Evolutionary conservation across 2,888 invertebrate genomes (phyloP), one percentile per base, ranked within the genome.

Genomic region (Gymnocheta viridis): DNA sequence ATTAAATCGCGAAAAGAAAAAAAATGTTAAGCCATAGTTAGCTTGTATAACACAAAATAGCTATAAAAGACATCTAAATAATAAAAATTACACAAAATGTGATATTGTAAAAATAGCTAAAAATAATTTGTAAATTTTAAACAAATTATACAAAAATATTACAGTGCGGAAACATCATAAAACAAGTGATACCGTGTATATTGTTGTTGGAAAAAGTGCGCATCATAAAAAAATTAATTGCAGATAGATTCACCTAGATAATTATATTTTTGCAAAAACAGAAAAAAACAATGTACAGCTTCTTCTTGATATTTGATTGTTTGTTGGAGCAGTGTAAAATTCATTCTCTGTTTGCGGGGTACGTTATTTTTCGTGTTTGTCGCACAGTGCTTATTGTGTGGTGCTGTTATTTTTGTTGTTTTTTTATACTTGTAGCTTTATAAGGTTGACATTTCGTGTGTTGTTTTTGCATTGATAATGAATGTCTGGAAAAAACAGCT

Each of bases 151-250:
- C 24, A 12, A 60, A 69, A 49, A 38, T 27, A 58, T 24, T 56
- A 29, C 29, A 19, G 27, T 41, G 49, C 32, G 12, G 22, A 70
- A 64, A 32, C 9, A 58, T 44, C 19, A 32, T 54, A 38, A 64
- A 62, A 56, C 69, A 38, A 74, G 79, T 82, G 73, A 67, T 64
- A 35, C 24, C n/a, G 47, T 56, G 38, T 41, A 60, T 54, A 74
- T 38, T 73, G 51, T 81, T 81, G 64, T 62, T 77, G 81, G 72
- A 72, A 84, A 81, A 84, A 78, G 77, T 81, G 81, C 81, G 81
- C 81, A 81, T 73, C 74, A 64, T 78, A 82, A 51, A 70, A 76
- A 70, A 41, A 32, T 47, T 38, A 74, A 70, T 66, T 80, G 70
- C 58, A 70, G 38, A 79, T 49, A 67, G 76, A 73, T 77, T 84